Percentiles rank a stretch among this genome's conserved stretches.
phyloP scores from a whole-genome alignment of 2,797 vertebrate genomes.

The Hypotaenidia philippensis region DNA sequence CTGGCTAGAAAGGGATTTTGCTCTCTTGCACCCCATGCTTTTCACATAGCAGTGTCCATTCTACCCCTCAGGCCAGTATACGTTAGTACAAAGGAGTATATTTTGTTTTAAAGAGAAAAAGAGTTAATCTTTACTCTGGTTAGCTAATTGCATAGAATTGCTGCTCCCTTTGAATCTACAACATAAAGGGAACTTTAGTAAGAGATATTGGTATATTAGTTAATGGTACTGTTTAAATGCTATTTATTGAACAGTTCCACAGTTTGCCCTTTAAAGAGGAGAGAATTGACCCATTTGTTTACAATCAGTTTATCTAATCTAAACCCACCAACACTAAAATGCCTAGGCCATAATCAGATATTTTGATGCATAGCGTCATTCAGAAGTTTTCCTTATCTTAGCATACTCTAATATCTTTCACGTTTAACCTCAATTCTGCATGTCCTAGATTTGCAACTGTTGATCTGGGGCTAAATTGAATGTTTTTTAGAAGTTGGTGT shows the following conservation, averaged over 20 bases:
- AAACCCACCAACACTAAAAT: not conserved
- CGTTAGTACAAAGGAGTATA: not conserved
- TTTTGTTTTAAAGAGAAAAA: slow-evolving; percentile 4
- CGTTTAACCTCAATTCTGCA: not conserved
- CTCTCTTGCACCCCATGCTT: not conserved
- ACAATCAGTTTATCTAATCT: not conserved
- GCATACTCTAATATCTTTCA: not conserved
- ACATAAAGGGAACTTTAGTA: not conserved
- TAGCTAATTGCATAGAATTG: not conserved
- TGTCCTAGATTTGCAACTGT: not conserved
- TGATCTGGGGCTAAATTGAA: not conserved
- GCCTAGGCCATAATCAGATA: not conserved
- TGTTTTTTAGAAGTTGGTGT: not conserved
- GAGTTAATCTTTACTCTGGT: slow-evolving; percentile 13
- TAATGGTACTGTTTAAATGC: not conserved
- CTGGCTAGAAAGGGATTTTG: not conserved
- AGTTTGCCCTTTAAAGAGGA: not conserved
- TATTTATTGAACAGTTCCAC: not conserved
- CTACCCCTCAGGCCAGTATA: not conserved
- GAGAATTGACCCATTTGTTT: not conserved
- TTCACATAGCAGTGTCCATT: not conserved
- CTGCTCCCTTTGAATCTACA: slow-evolving; percentile 6
- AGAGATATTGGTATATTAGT: not conserved
- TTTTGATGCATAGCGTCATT: not conserved
- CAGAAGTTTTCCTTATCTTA: not conserved